Base-by-base conservation (phyloP, 2,888 invertebrate genomes). In the Drosophila bunnanda region DNA sequence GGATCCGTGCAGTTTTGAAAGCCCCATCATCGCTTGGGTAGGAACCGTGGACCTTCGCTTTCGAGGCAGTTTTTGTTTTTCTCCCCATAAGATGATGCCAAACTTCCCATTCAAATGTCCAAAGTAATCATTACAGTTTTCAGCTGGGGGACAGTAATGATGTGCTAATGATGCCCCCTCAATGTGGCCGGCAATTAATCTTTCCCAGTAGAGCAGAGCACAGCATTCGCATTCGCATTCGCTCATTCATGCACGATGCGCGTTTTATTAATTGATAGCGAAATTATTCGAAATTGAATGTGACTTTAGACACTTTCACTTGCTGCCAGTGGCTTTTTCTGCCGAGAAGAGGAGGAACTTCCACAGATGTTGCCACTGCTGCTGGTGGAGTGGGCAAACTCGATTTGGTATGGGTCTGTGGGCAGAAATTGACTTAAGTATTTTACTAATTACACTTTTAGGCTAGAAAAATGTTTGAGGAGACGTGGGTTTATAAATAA, bases 261-360 rank as follows among this genome's bases (percentile, higher is more conserved):
- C 54, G 74, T 69, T 83, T 87, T 80, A 76, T 89, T 86, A 86
- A 89, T 87, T 87, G 85, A 89, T 89, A 87, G 84, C 84, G 80
- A 86, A 89, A 84, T 84, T 87, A 82, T 72, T 67, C 58, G 74
- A 81, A 83, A 88, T 88, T 88, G 78, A 88, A 83, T 85, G 87
- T 77, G 75, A 75, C 65, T 75, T 78, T 62, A 58, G 77, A 62
- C 80, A 86, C 85, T 86, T 86, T 86, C 85, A 86, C 85, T 84
- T 74, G 78, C 68, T 64, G 20, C 77, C 61, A 55, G 36, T 52
- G 15, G 32, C 46, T 30, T 48, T 57, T 66, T 54, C 46, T 55
- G 22, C 57, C 32, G 22, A 43, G 43, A 30, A 44, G 44, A 56
- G 39, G 46, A 54, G 70, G 53, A 70, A 57, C 32, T 28, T 22